A percentile compares a stretch with the other conserved stretches of the same genome.
Evolutionary conservation across 2,888 invertebrate species (phyloP).

Genomic region (Resseliella maxima): DNA sequence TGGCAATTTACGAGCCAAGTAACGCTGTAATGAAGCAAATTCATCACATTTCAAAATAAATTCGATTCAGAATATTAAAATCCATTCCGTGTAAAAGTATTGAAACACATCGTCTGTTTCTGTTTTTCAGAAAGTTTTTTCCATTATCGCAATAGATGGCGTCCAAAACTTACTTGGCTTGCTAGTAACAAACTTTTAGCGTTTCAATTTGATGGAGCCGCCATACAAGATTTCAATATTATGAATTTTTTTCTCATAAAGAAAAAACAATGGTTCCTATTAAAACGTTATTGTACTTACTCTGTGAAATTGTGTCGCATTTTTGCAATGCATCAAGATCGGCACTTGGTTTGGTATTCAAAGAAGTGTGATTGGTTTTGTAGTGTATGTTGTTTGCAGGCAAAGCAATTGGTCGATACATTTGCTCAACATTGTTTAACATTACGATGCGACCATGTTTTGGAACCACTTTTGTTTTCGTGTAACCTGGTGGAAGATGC

Average conservation of each 20-base stretch:
- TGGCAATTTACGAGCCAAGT: background rate
- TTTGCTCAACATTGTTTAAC: slow-evolving; percentile 56
- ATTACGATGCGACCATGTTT: slow-evolving; percentile 31
- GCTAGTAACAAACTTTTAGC: background rate
- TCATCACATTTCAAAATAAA: slow-evolving; percentile 2
- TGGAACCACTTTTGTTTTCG: slow-evolving; percentile 51
- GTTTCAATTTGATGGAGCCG: background rate
- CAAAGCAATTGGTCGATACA: slow-evolving; percentile 56
- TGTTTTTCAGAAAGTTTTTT: background rate
- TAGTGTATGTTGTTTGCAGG: background rate
- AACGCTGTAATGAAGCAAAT: background rate
- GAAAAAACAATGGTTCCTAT: background rate
- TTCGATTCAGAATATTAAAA: background rate
- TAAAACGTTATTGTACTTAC: background rate
- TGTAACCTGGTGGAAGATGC: background rate
- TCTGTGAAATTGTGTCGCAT: background rate
- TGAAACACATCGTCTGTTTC: background rate
- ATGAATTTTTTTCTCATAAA: background rate
- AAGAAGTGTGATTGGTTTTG: slow-evolving; percentile 25
- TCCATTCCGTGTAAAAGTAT: background rate
- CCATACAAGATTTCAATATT: background rate
- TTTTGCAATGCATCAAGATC: slow-evolving; percentile 15
- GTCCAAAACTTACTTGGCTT: background rate
- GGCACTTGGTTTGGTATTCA: background rate
- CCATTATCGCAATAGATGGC: background rate